Conservation (phyloP, 2,113 vertebrate species). For the Gallinago jamesoni region DNA sequence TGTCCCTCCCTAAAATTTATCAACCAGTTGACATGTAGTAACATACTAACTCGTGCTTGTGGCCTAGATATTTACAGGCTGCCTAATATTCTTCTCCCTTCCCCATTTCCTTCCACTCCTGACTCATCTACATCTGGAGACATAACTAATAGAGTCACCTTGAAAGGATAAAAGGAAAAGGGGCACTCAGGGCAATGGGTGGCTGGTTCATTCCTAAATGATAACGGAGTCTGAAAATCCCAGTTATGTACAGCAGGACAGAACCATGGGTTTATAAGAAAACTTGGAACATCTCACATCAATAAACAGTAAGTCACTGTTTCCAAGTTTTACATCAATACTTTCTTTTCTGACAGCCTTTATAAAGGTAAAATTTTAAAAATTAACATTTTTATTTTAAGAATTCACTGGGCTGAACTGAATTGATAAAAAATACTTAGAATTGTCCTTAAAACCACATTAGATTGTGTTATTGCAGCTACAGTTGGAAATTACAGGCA, state of each 20-base stretch:
- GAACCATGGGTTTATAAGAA: neutral
- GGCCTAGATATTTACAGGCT: neutral
- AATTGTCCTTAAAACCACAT: neutral
- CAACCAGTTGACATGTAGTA: neutral
- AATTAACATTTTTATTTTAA: neutral
- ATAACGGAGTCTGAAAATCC: neutral
- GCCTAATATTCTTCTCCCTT: neutral
- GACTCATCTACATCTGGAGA: neutral
- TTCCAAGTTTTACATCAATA: neutral
- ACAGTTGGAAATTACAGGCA: neutral
- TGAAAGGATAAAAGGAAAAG: neutral
- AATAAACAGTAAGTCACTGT: neutral
- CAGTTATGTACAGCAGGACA: neutral
- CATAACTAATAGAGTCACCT: neutral
- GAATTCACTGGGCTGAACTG: neutral
- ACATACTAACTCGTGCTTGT: neutral
- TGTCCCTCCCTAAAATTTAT: neutral
- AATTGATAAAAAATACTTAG: neutral
- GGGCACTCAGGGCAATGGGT: accelerated
- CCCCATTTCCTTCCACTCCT: neutral
- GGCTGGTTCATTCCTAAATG: neutral
- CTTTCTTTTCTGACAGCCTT: neutral
- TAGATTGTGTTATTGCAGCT: neutral
- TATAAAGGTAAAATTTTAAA: neutral
- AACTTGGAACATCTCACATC: neutral